A percentile compares a stretch with the other conserved stretches of the same genome.
phyloP scores from a whole-genome alignment of 2,113 vertebrate species.

The Jacana jacana region DNA sequence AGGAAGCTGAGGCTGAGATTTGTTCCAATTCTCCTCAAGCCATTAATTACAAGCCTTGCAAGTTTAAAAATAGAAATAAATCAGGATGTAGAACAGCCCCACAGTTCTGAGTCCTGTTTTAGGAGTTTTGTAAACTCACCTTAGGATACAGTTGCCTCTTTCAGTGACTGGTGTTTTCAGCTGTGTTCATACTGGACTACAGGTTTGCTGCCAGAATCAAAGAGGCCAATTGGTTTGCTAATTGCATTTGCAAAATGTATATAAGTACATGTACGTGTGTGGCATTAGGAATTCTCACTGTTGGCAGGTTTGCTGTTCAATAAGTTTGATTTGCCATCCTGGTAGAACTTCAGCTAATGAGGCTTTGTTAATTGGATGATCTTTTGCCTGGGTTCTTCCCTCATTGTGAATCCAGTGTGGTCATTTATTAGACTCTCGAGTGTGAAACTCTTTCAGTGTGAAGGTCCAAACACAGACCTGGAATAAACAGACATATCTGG shows the following conservation, averaged over 20 bases:
- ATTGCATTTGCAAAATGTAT: background rate
- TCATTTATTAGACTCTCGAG: background rate
- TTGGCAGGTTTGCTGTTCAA: background rate
- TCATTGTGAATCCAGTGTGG: background rate
- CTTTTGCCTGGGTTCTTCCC: background rate
- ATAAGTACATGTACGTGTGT: background rate
- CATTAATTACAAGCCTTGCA: slow-evolving; percentile 47
- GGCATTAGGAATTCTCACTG: background rate
- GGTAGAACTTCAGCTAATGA: background rate
- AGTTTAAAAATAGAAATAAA: slow-evolving; percentile 34
- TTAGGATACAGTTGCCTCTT: background rate
- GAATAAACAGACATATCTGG: background rate
- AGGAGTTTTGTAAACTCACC: background rate
- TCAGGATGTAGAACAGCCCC: background rate
- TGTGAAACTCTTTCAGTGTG: background rate
- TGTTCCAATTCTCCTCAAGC: slow-evolving; percentile 32
- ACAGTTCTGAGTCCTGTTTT: background rate
- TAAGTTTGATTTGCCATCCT: background rate
- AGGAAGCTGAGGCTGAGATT: slow-evolving; percentile 55
- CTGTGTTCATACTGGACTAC: background rate
- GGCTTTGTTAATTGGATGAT: background rate
- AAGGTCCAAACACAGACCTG: background rate
- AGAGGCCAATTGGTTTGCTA: background rate
- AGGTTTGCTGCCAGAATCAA: background rate
- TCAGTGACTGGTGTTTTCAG: background rate